A percentile compares a stretch with the other conserved stretches of the same genome.
phyloP scores from a whole-genome alignment of 2,888 invertebrate genomes.

The Tetanocera ferruginea region DNA sequence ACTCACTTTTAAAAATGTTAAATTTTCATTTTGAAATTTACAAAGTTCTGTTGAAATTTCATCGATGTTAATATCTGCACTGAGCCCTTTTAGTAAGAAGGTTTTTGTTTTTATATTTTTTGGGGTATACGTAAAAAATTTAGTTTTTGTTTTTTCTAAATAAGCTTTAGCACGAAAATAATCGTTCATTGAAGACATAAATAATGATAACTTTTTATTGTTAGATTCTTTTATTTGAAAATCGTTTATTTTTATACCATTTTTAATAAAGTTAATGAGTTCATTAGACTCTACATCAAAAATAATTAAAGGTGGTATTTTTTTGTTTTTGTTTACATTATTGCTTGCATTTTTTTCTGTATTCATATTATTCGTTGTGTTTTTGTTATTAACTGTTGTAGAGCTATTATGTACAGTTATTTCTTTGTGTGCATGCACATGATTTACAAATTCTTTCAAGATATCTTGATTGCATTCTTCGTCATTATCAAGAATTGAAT shows the following conservation, averaged over 20 bases:
- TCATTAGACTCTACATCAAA: background rate
- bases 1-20: slow-evolving; percentile 32
- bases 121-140: background rate
- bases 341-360: no score
- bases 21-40: background rate
- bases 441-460: no score
- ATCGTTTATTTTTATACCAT: background rate
- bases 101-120: background rate
- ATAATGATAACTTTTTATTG: background rate
- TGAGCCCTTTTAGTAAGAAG: background rate
- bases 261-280: no score
- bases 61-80: background rate
- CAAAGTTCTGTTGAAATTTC: background rate
- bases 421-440: no score
- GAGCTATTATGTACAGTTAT: no score
- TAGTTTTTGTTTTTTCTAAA: background rate
- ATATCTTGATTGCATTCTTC: no score
- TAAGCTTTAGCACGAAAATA: background rate
- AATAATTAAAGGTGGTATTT: background rate
- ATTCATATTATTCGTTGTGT: no score
- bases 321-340: background rate
- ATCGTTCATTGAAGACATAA: no score
- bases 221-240: background rate
- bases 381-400: no score
- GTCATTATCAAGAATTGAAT: no score